These are phyloP conservation scores for Nothura maculosa DNA, from an alignment of 2,797 vertebrate species.

Conservation along the genomic window DNA sequence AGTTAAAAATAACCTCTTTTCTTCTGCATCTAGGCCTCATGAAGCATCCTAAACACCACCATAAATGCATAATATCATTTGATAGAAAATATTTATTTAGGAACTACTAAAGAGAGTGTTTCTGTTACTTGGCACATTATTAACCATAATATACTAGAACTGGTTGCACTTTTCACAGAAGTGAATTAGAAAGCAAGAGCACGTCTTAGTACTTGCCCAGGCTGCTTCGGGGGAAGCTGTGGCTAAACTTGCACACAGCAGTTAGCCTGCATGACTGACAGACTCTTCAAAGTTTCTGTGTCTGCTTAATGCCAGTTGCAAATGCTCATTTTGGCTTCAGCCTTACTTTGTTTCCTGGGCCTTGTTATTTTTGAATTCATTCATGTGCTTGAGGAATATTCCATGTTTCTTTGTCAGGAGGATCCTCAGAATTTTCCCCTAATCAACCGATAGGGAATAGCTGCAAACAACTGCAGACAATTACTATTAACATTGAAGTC, in stretches of 20 bases:
- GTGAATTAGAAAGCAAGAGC: not conserved
- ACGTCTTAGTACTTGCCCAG: not conserved
- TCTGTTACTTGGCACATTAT: not conserved
- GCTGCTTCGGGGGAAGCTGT: not conserved
- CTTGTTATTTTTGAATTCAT: not conserved
- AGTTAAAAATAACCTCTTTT: not conserved
- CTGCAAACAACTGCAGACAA: not conserved
- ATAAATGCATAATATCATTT: not conserved
- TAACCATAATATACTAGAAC: not conserved
- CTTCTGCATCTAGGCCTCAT: slow-evolving; percentile 12
- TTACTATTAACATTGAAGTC: not conserved
- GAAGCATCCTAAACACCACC: not conserved
- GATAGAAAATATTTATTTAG: not conserved
- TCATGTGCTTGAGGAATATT: not conserved
- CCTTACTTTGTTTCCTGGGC: not conserved
- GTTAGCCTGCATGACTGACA: not conserved
- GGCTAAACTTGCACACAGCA: not conserved
- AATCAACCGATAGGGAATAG: not conserved
- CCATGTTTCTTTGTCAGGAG: not conserved
- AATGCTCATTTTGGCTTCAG: not conserved
- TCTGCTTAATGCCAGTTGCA: not conserved
- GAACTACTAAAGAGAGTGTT: not conserved
- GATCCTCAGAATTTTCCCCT: not conserved
- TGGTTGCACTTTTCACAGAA: not conserved
- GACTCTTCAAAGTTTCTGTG: not conserved